Percentiles rank a stretch among this genome's conserved stretches.
Conservation (phyloP, 2,888 invertebrate species). For the Pocota personata region DNA sequence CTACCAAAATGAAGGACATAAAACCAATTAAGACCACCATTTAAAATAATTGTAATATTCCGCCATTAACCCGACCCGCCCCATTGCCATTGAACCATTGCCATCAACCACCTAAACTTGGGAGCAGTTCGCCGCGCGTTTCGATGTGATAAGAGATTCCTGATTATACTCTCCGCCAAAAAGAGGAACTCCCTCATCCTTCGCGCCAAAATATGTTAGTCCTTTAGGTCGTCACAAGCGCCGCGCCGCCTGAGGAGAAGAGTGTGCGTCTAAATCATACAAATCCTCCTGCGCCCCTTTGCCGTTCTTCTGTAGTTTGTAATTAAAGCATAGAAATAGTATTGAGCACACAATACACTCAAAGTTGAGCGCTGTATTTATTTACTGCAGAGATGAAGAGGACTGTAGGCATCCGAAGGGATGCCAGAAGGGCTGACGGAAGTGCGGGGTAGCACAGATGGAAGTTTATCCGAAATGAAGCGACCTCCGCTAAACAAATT, state of each 20-base stretch:
- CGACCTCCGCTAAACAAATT: conserved; percentile 74
- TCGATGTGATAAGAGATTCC: conserved; percentile 64
- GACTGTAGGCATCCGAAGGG: conserved; percentile 36
- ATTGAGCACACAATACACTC: conserved; percentile 47
- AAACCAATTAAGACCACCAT: conserved; percentile 74
- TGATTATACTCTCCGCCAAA: conserved; percentile 46
- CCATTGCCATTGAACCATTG: conserved; percentile 12
- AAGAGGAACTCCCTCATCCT: background rate
- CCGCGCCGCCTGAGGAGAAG: background rate
- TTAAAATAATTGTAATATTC: conserved; percentile 74
- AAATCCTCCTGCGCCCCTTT: conserved; percentile 27
- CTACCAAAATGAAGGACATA: conserved; percentile 73
- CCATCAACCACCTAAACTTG: background rate
- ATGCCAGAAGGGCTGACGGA: conserved; percentile 30
- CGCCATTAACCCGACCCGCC: conserved; percentile 65
- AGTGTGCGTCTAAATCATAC: conserved; percentile 62
- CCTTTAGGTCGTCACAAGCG: conserved; percentile 27
- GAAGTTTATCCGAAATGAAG: conserved; percentile 73
- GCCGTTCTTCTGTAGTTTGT: conserved; percentile 56
- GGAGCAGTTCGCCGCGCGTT: background rate
- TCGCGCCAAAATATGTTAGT: conserved; percentile 7
- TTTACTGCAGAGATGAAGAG: conserved; percentile 53
- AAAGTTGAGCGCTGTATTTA: conserved; percentile 44
- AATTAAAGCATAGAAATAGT: conserved; percentile 72
- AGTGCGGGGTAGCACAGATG: conserved; percentile 32